A percentile compares a stretch with the other conserved stretches of the same genome.
Conservation (phyloP, 2,113 vertebrate genomes). For the Cololabis saira region DNA sequence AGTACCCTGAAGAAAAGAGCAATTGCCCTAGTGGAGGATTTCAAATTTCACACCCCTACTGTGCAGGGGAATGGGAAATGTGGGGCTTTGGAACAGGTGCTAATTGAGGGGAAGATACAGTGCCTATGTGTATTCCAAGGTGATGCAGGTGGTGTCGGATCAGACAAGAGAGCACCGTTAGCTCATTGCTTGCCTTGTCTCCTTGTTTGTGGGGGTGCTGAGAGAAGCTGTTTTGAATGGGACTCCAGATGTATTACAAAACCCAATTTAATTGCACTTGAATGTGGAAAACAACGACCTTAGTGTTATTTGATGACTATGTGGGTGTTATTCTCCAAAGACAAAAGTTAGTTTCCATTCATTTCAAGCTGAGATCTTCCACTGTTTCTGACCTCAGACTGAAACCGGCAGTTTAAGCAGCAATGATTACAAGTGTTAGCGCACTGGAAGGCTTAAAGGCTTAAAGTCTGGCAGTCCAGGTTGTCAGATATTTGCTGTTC, state of each 20-base stretch:
- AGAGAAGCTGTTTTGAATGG: constrained; percentile 49
- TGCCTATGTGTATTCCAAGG: constrained; percentile 46
- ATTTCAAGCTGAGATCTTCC: not conserved
- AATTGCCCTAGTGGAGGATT: constrained; percentile 35
- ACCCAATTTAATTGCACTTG: constrained; percentile 36
- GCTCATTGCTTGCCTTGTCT: constrained; percentile 16
- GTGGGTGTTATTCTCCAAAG: constrained; percentile 34
- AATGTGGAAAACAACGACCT: constrained; percentile 53
- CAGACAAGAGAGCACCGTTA: constrained; percentile 17
- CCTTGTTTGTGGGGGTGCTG: constrained; percentile 35
- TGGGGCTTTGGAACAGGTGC: constrained; percentile 57
- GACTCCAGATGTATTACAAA: constrained; percentile 44
- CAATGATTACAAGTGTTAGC: constrained; percentile 15
- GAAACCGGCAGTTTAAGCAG: not conserved
- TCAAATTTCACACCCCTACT: constrained; percentile 59
- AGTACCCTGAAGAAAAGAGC: constrained; percentile 45
- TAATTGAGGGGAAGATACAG: constrained; percentile 72
- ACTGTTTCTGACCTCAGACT: constrained; percentile 9
- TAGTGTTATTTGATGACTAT: constrained; percentile 30
- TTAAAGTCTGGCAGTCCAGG: constrained; percentile 43
- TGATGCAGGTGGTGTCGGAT: constrained; percentile 49
- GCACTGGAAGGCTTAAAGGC: constrained; percentile 39
- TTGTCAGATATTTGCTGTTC: constrained; percentile 64
- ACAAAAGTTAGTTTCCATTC: constrained; percentile 6
- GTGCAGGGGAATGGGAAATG: constrained; percentile 44